A percentile compares a stretch with the other conserved stretches of the same genome.
Conservation (phyloP, 2,888 invertebrate genomes). For the Cerceris ruficornis region DNA sequence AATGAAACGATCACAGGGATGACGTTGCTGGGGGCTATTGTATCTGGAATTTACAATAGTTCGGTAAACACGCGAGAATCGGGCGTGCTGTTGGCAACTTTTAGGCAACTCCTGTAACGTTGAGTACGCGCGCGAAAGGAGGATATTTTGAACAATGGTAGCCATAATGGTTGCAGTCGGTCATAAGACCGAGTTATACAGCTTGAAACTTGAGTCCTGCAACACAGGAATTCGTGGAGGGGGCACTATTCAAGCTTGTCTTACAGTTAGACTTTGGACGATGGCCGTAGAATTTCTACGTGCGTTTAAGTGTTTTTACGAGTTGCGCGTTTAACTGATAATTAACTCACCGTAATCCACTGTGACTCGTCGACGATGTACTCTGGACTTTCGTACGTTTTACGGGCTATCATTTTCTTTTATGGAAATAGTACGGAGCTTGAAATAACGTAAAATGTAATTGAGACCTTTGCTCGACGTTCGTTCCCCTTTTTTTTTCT, state of each 20-base stretch:
- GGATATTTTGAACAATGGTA: conserved; percentile 46
- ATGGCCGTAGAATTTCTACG: conserved; percentile 1
- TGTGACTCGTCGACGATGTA: too few species aligned
- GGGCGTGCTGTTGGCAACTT: conserved; percentile 29
- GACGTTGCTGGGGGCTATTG: neutral
- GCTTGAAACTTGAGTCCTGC: conserved; percentile 44
- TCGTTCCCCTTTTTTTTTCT: too few species aligned
- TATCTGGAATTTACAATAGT: neutral
- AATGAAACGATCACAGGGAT: neutral
- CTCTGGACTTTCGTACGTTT: too few species aligned
- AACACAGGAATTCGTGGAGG: conserved; percentile 36
- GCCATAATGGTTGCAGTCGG: conserved; percentile 44
- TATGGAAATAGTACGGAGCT: too few species aligned
- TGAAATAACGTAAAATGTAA: too few species aligned
- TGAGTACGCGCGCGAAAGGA: conserved; percentile 14
- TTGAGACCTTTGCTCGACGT: too few species aligned
- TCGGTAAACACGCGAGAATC: neutral
- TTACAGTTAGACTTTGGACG: conserved; percentile 34
- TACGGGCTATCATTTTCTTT: too few species aligned
- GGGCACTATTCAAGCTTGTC: conserved; percentile 43
- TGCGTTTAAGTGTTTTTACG: neutral
- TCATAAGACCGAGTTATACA: conserved; percentile 44
- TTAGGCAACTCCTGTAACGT: conserved; percentile 27
- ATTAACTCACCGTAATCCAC: too few species aligned
- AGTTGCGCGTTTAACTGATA: neutral